Evolutionary conservation across 2,888 invertebrate species (phyloP).

Genomic region (Drosophila affinis): DNA sequence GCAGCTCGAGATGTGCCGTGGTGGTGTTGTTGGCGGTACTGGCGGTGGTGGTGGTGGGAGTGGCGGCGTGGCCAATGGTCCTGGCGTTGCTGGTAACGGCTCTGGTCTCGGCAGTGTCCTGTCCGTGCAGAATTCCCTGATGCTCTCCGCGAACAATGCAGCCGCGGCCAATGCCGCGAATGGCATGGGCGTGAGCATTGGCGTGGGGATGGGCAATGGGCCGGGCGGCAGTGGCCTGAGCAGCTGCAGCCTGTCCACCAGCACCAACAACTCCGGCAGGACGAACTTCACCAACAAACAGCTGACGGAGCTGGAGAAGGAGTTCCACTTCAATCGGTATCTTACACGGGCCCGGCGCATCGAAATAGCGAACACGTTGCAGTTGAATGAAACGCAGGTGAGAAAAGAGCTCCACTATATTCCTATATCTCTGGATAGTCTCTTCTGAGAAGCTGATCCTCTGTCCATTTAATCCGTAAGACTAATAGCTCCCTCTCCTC

Average conservation of each 20-base stretch:
- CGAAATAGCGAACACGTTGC: conserved; percentile 98
- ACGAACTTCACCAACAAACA: conserved; percentile 99
- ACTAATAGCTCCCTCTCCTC: neutral
- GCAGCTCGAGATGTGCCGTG: conserved; percentile 82
- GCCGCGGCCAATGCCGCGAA: conserved; percentile 41
- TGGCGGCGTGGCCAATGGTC: conserved; percentile 29
- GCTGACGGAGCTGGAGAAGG: conserved; percentile 99
- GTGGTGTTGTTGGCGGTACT: conserved; percentile 61
- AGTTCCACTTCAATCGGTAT: conserved; percentile 99
- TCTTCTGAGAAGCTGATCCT: no score
- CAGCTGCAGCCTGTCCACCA: conserved; percentile 76
- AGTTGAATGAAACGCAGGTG: conserved; percentile 97
- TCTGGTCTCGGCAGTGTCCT: conserved; percentile 55
- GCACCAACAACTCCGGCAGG: conserved; percentile 92
- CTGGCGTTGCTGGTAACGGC: conserved; percentile 59
- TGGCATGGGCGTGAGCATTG: conserved; percentile 54
- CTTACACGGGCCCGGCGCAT: conserved; percentile 97
- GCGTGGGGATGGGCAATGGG: conserved; percentile 84
- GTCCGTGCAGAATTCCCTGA: conserved; percentile 74
- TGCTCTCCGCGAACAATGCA: conserved; percentile 57
- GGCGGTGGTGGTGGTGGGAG: conserved; percentile 39
- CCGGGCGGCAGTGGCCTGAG: conserved; percentile 65
- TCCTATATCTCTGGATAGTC: no score
- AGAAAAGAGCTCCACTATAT: conserved; percentile 20
- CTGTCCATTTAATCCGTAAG: no score